These are phyloP conservation scores for Oscheius sp. DNA, from an alignment of 2,888 invertebrate species.

Conservation along the genomic window DNA sequence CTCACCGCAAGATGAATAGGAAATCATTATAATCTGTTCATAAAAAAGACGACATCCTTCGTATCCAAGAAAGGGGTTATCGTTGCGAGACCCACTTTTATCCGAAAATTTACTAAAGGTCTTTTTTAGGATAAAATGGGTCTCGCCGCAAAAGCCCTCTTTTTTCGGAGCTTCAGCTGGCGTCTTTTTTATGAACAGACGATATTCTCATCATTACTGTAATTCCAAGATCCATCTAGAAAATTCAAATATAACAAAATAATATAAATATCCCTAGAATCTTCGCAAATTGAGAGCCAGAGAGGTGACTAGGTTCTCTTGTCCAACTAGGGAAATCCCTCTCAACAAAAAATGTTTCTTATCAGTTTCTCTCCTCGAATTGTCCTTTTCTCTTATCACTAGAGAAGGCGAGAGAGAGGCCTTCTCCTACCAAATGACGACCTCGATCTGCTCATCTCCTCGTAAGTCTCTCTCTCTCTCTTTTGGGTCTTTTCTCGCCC, in stretches of 20 bases:
- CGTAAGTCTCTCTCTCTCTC: background rate
- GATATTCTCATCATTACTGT: too few species aligned
- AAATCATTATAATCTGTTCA: too few species aligned
- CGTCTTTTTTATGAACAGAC: too few species aligned
- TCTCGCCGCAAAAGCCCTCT: too few species aligned
- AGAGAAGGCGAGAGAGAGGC: too few species aligned
- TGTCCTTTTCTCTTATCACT: background rate
- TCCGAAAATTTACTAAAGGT: too few species aligned
- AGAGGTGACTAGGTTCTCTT: background rate
- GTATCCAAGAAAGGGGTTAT: too few species aligned
- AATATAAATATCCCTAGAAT: background rate
- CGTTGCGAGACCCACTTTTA: too few species aligned
- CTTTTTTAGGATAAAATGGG: too few species aligned
- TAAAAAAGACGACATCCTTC: too few species aligned
- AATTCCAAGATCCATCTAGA: background rate
- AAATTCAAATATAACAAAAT: background rate
- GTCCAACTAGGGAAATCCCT: background rate
- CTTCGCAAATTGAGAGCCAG: background rate
- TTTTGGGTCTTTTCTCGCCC: background rate
- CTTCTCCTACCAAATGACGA: too few species aligned
- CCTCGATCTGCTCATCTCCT: background rate
- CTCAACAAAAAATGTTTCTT: background rate
- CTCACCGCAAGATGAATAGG: background rate
- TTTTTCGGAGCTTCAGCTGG: too few species aligned
- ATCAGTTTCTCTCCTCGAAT: background rate